Evolutionary conservation across 2,888 invertebrate genomes (phyloP).

Genomic region (Netelia virgata): DNA sequence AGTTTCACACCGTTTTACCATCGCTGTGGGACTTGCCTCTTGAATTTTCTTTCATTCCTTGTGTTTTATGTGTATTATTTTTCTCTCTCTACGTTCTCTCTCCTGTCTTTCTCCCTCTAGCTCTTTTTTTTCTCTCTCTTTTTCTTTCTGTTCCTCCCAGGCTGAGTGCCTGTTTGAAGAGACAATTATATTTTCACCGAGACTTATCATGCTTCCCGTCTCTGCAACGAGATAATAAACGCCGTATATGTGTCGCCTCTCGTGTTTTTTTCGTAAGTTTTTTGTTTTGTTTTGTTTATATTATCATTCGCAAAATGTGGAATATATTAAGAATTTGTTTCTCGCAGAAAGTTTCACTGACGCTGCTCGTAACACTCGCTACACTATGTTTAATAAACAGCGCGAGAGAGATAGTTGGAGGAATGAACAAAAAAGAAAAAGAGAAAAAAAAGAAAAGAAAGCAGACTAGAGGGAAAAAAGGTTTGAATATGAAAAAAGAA

Average conservation of each 20-base stretch:
- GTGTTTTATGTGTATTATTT: not conserved
- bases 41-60: slow-evolving; percentile 10
- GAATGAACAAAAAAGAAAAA: slow-evolving; percentile 25
- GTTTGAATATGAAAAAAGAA: slow-evolving; percentile 51
- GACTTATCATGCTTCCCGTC: too few relatives aligned
- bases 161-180: too few relatives aligned
- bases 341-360: slow-evolving; percentile 3
- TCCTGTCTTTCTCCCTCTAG: too few relatives aligned
- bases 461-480: slow-evolving; percentile 14
- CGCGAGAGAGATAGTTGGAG: slow-evolving; percentile 18
- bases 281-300: too few relatives aligned
- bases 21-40: not conserved
- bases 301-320: not conserved
- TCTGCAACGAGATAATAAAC: too few relatives aligned
- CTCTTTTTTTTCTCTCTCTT: too few relatives aligned
- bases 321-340: slow-evolving; percentile 40
- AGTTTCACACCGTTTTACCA: slow-evolving; percentile 4
- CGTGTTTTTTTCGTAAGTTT: not conserved
- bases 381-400: slow-evolving; percentile 25
- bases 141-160: too few relatives aligned
- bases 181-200: too few relatives aligned
- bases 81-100: not conserved
- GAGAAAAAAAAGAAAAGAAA: not conserved
- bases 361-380: slow-evolving; percentile 16
- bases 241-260: too few relatives aligned